Evolutionary conservation across 2,113 vertebrate genomes (phyloP).

Genomic region (Phalacrocorax pelagicus): DNA sequence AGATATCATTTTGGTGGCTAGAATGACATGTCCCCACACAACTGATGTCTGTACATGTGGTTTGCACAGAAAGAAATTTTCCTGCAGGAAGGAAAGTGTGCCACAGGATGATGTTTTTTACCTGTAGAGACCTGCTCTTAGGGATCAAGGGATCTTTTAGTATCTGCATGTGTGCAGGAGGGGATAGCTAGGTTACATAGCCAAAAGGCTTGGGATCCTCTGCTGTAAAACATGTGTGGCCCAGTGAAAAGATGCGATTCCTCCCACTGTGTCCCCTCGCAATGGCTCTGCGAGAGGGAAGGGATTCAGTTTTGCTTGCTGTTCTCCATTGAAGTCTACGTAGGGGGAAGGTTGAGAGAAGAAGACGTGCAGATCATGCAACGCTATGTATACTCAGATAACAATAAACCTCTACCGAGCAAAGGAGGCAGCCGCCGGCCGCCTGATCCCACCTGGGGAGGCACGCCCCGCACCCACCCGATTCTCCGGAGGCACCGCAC

Average conservation of each 20-base stretch:
- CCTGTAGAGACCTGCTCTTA: not conserved
- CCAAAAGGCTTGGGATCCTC: not conserved
- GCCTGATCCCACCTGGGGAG: not conserved
- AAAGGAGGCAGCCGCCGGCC: not conserved
- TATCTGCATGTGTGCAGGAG: not conserved
- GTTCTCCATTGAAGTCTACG: not conserved
- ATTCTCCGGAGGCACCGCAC: slow-evolving; percentile 18
- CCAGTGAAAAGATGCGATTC: not conserved
- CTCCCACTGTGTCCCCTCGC: not conserved
- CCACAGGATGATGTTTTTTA: not conserved
- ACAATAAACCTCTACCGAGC: not conserved
- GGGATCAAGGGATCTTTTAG: not conserved
- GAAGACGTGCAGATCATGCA: slow-evolving; percentile 13
- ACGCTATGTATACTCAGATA: not conserved
- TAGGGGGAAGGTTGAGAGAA: not conserved
- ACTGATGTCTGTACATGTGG: not conserved
- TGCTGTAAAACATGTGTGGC: not conserved
- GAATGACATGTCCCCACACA: not conserved
- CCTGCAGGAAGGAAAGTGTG: not conserved
- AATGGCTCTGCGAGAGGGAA: not conserved
- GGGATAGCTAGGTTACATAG: not conserved
- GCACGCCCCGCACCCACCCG: slow-evolving; percentile 23
- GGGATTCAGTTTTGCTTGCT: not conserved
- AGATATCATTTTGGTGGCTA: not conserved
- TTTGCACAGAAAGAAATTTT: not conserved